Percentiles rank a stretch among this genome's conserved stretches.
Evolutionary conservation across 2,113 vertebrate genomes (phyloP).

Genomic region (Stercorarius parasiticus): DNA sequence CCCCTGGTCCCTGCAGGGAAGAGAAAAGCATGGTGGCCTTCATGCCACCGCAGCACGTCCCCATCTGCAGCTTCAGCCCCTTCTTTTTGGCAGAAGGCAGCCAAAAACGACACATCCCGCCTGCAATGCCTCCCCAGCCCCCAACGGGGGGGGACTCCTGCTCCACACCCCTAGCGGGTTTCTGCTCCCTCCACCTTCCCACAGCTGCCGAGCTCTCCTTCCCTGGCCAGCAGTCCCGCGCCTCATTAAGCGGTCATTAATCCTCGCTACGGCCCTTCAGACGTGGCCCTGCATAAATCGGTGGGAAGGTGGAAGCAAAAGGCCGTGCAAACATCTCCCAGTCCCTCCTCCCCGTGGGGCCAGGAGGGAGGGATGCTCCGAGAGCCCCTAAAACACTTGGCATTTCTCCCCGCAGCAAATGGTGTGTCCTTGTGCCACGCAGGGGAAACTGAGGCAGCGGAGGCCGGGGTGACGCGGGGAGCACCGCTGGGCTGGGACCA

Average conservation of each 20-base stretch:
- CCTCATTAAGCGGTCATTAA: neutral
- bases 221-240: neutral
- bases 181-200: neutral
- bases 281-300: accelerated
- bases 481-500: accelerated
- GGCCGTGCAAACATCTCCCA: neutral
- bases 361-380: neutral
- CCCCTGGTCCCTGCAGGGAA: neutral
- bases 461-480: neutral
- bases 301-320: accelerated
- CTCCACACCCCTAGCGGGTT: neutral
- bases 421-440: accelerated
- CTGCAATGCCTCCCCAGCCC: neutral
- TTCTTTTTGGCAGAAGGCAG: neutral
- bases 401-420: neutral
- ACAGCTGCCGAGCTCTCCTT: neutral
- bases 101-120: neutral
- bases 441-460: neutral
- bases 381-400: neutral
- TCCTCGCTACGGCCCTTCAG: accelerated
- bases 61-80: neutral
- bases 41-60: accelerated
- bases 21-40: neutral
- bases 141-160: accelerated
- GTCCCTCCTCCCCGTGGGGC: too few species aligned